These are phyloP conservation scores for Calycopis cecrops DNA, from an alignment of 1,140 invertebrate species.

Conservation along the genomic window DNA sequence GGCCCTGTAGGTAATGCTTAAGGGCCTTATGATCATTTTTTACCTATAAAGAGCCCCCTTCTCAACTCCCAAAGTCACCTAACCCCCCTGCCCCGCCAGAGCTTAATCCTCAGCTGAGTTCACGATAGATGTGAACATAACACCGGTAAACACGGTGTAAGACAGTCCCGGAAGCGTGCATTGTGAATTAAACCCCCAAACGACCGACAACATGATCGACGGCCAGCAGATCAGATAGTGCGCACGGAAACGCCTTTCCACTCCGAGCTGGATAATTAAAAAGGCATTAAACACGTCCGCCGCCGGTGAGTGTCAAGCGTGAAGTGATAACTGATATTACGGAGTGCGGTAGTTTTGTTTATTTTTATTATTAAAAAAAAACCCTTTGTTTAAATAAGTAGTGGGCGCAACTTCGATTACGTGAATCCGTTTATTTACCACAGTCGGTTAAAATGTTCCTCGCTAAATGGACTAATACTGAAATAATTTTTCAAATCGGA, in stretches of 20 bases:
- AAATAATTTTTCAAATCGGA: too few species aligned
- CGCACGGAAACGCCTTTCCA: background rate
- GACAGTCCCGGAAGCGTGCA: background rate
- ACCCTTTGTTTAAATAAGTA: background rate
- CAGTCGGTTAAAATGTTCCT: too few species aligned
- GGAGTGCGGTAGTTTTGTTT: constrained; percentile 12
- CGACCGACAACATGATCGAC: background rate
- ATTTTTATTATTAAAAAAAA: constrained; percentile 4
- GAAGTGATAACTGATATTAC: constrained; percentile 20
- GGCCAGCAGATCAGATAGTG: background rate
- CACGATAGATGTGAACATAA: background rate
- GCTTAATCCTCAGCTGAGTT: background rate
- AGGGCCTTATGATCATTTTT: too few species aligned
- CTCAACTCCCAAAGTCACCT: too few species aligned
- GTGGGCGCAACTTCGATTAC: too few species aligned
- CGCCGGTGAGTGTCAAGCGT: constrained; percentile 18
- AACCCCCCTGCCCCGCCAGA: background rate
- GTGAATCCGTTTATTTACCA: too few species aligned
- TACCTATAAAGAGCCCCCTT: too few species aligned
- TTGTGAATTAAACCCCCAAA: background rate
- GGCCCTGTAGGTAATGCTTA: too few species aligned
- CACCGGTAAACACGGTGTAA: background rate
- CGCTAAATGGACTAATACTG: too few species aligned
- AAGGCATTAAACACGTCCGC: constrained; percentile 23
- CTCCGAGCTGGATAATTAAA: constrained; percentile 16